Percentiles rank a stretch among this genome's conserved stretches.
Conservation (phyloP, 1,140 invertebrate genomes). For the Cotesia chilonis region DNA sequence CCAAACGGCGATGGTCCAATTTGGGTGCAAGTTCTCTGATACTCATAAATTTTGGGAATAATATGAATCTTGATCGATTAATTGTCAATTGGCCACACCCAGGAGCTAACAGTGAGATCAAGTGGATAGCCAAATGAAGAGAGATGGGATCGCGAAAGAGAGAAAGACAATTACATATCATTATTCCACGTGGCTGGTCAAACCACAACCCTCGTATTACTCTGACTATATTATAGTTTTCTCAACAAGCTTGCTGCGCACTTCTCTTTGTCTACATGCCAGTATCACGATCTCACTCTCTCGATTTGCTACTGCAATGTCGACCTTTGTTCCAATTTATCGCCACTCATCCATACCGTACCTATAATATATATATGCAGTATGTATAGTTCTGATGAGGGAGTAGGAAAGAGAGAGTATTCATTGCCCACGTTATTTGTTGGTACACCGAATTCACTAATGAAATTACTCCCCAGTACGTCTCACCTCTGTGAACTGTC, state of each 20-base stretch:
- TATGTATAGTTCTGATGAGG: not conserved
- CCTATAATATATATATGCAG: not conserved
- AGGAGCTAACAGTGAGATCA: constrained; percentile 12
- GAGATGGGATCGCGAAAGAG: constrained; percentile 6
- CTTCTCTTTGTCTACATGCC: constrained; percentile 8
- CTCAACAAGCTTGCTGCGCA: constrained; percentile 22
- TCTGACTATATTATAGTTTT: constrained; percentile 54
- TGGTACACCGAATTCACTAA: constrained; percentile 39
- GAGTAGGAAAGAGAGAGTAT: constrained; percentile 14
- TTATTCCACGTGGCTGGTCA: constrained; percentile 61
- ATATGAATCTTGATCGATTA: constrained; percentile 28
- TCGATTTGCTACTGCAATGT: not conserved
- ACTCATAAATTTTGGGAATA: not conserved
- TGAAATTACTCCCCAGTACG: constrained; percentile 39
- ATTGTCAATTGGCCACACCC: constrained; percentile 32
- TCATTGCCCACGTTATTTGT: constrained; percentile 35
- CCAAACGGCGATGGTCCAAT: too few relatives aligned
- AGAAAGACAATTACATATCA: constrained; percentile 57
- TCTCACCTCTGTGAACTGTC: not conserved
- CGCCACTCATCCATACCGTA: constrained; percentile 25
- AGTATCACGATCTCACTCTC: not conserved
- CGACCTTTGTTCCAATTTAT: constrained; percentile 42
- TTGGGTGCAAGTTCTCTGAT: too few relatives aligned
- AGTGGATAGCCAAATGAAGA: constrained; percentile 19
- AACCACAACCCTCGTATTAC: constrained; percentile 49